Base-by-base conservation (phyloP, 92 coral and sea anemone genomes). In the Bergia sp. region DNA sequence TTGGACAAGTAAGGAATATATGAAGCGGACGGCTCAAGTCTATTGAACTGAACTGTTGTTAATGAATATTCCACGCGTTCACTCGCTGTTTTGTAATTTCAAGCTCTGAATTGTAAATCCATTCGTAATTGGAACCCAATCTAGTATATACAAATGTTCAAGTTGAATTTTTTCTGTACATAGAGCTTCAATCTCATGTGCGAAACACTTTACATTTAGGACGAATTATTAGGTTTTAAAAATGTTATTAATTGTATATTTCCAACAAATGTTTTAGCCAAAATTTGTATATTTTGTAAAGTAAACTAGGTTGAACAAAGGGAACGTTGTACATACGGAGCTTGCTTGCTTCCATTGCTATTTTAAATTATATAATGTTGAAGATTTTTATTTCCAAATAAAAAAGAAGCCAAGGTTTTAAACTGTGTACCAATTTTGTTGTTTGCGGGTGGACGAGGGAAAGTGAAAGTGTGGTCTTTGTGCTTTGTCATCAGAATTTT, bases 11-110 rank as follows among this genome's bases (percentile, higher is more conserved):
- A 82, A 90, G 44, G 93, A 92, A 43, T 90, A 89, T 69, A 77
- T 90, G 69, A 89, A 93, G 75, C 82, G 90, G 76, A 92, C 98
- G 7, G 75, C 98, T 15, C 94, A 95, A 93, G 98, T 95, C 44
- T 95, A 86, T 81, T 95, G 94, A 82, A 78, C 69, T 77, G 36
- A 81, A 77, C 53, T 77, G 4, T 23, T n/a, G 5, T 45, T 41
- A 42, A 61, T 36, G 45, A 73, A 37, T 91, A 61, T 82, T 43
- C 72, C 86, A 82, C 36, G 45, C 73, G 45, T 82, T 83, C 75
- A 72, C 41, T 16, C 76, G 53, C 55, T 3, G 12, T 36, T 3
- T 44, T 43, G 37, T 49, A 3, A 50, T 13, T 4, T 4, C 29
- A 29, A 72, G 61, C 77, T 79, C 9, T 82, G 76, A 82, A 82